These are phyloP conservation scores for Arrhopalites spinosus DNA, from an alignment of 2,888 invertebrate genomes.

Conservation along the genomic window DNA sequence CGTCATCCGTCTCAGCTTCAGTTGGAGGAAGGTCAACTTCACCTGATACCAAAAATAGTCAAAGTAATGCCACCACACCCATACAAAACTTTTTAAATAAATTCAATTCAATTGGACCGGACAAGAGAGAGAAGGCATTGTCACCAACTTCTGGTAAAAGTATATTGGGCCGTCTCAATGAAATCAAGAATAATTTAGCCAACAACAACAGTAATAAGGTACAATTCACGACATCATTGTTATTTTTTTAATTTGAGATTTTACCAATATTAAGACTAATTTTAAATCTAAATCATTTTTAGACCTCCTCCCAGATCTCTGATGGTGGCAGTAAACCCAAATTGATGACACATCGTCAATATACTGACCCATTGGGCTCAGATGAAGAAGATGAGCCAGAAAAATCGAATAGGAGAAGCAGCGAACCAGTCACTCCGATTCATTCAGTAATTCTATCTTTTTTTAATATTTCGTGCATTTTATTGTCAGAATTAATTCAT, in stretches of 20 bases:
- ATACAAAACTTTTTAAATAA: conserved; percentile 55
- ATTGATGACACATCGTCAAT: conserved; percentile 82
- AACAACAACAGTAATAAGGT: conserved; percentile 54
- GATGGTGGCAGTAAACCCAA: conserved; percentile 44
- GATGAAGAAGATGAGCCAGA: conserved; percentile 73
- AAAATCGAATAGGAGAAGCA: conserved; percentile 41
- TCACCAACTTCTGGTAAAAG: conserved; percentile 45
- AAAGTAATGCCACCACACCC: conserved; percentile 46
- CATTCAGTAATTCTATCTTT: conserved; percentile 42
- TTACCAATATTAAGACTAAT: not conserved
- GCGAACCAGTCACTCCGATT: conserved; percentile 52
- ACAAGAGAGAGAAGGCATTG: conserved; percentile 22
- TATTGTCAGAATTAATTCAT: too few relatives aligned
- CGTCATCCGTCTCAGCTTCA: conserved; percentile 48
- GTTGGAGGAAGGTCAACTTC: conserved; percentile 38
- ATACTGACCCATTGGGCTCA: conserved; percentile 87
- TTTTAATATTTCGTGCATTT: too few relatives aligned
- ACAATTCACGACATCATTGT: not conserved
- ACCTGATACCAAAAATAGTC: conserved; percentile 48
- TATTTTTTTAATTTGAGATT: not conserved
- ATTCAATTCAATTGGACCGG: conserved; percentile 38
- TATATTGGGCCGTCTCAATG: conserved; percentile 50
- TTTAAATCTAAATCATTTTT: too few relatives aligned
- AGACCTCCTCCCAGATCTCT: conserved; percentile 40
- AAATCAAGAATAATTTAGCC: conserved; percentile 51